Evolutionary conservation across 1,140 invertebrate genomes (phyloP).

Genomic region (Parasteatoda tepidariorum): DNA sequence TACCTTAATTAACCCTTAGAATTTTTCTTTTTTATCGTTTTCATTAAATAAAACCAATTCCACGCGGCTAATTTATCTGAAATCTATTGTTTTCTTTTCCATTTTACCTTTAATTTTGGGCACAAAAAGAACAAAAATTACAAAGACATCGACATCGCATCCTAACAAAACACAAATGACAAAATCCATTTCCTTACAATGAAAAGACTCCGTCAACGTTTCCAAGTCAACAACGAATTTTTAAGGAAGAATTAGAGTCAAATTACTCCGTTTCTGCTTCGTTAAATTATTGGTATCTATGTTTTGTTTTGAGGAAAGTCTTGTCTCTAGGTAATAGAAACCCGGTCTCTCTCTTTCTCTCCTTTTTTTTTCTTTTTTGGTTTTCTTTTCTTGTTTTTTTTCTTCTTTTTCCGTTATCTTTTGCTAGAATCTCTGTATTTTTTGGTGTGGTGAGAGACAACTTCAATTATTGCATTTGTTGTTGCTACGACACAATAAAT

Average conservation of each 20-base stretch:
- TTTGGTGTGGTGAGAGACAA: background rate
- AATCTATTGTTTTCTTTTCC: background rate
- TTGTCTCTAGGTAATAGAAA: slow-evolving; percentile 4
- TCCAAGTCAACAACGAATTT: slow-evolving; percentile 37
- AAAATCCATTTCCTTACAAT: background rate
- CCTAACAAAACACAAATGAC: slow-evolving; percentile 21
- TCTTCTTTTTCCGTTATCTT: background rate
- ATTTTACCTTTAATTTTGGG: background rate
- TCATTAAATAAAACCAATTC: too few species aligned
- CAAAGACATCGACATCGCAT: background rate
- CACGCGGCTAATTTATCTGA: background rate
- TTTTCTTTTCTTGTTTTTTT: background rate
- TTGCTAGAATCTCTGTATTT: slow-evolving; percentile 9
- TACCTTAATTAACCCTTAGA: too few species aligned
- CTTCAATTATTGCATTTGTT: slow-evolving; percentile 20
- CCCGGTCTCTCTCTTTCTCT: background rate
- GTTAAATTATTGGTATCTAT: slow-evolving; percentile 39
- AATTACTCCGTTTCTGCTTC: slow-evolving; percentile 29
- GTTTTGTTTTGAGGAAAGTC: background rate
- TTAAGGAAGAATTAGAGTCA: slow-evolving; percentile 33
- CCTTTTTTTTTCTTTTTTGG: slow-evolving; percentile 3
- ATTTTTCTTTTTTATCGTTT: too few species aligned
- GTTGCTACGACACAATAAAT: slow-evolving; percentile 25
- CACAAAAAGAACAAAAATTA: background rate
- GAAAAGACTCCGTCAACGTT: background rate